These are phyloP conservation scores for Tenebrosternarchus preto DNA, from an alignment of 2,113 vertebrate species.

Conservation along the genomic window DNA sequence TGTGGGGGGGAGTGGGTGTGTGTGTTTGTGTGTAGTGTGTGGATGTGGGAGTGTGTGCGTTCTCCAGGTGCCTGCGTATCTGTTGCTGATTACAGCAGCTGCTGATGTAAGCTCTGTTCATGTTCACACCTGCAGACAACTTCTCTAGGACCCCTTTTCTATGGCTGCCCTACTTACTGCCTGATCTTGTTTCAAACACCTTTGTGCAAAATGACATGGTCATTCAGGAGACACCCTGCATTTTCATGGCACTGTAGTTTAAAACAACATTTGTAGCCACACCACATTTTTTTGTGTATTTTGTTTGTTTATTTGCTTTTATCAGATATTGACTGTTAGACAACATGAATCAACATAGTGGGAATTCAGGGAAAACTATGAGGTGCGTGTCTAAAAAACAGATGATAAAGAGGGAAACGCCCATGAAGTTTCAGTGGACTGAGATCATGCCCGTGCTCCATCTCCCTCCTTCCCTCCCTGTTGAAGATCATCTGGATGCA, in stretches of 20 bases:
- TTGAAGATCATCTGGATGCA: slow-evolving; percentile 65
- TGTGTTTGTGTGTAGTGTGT: slow-evolving; percentile 17
- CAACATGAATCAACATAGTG: background rate
- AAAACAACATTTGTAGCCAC: too few species aligned
- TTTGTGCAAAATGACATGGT: slow-evolving; percentile 23
- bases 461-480: slow-evolving; percentile 32
- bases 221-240: slow-evolving; percentile 7
- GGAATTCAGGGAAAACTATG: background rate
- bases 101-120: slow-evolving; percentile 21
- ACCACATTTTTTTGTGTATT: too few species aligned
- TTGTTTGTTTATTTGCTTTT: too few species aligned
- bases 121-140: slow-evolving; percentile 21
- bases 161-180: slow-evolving; percentile 17
- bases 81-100: slow-evolving; percentile 27
- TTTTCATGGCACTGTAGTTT: background rate
- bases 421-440: slow-evolving; percentile 47
- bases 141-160: slow-evolving; percentile 21
- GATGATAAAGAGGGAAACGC: background rate
- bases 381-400: slow-evolving; percentile 14
- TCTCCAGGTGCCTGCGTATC: slow-evolving; percentile 19
- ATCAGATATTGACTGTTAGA: too few species aligned
- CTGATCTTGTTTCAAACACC: slow-evolving; percentile 15
- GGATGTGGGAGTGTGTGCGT: slow-evolving; percentile 12
- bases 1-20: slow-evolving; percentile 8
- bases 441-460: slow-evolving; percentile 49